phyloP scores from a whole-genome alignment of 2,888 invertebrate species.

The Geotrupes spiniger region DNA sequence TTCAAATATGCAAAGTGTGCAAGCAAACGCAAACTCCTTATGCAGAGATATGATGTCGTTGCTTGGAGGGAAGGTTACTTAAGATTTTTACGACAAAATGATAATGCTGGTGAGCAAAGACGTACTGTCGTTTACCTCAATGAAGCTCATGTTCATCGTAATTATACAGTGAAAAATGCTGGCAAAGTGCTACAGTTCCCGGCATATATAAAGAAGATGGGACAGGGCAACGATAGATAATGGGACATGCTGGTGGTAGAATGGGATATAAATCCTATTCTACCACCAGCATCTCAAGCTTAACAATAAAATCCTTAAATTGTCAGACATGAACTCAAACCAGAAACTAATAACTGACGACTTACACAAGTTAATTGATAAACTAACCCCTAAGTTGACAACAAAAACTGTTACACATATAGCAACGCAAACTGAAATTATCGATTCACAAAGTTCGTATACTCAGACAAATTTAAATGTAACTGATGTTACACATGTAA shows the following conservation, averaged over 20 bases:
- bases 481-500: too few relatives aligned
- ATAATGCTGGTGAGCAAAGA: not conserved
- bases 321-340: too few relatives aligned
- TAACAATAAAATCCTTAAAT: too few relatives aligned
- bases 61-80: not conserved
- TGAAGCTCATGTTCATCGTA: conserved; percentile 4
- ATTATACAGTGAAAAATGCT: conserved; percentile 4
- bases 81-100: not conserved
- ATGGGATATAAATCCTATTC: conserved; percentile 4
- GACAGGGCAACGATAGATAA: conserved; percentile 3
- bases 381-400: too few relatives aligned
- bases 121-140: conserved; percentile 2
- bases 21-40: not conserved
- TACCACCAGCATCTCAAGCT: too few relatives aligned
- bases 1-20: not conserved
- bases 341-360: too few relatives aligned
- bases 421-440: too few relatives aligned
- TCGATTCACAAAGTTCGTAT: too few relatives aligned
- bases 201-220: not conserved
- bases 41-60: not conserved
- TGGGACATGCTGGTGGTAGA: not conserved
- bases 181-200: conserved; percentile 1
- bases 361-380: too few relatives aligned
- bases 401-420: too few relatives aligned
- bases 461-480: too few relatives aligned